A percentile compares a stretch with the other conserved stretches of the same genome.
Evolutionary conservation across 2,888 invertebrate genomes (phyloP).

Genomic region (Adelognathus sp.): DNA sequence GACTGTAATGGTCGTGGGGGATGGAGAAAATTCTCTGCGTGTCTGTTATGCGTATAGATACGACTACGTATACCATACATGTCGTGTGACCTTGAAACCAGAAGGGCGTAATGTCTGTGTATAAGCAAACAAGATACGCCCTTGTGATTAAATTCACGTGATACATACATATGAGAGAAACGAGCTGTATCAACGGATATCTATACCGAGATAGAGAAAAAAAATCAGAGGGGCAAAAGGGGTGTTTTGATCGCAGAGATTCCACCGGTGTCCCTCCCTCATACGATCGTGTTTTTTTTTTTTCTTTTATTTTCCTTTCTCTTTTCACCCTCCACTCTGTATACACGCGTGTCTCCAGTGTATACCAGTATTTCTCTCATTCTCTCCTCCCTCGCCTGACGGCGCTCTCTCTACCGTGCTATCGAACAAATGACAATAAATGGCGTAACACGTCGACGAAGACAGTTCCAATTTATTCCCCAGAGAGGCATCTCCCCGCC

Average conservation of each 20-base stretch:
- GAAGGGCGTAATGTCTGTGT: not conserved
- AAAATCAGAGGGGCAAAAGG: slow-evolving; percentile 12
- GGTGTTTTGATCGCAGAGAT: slow-evolving; percentile 47
- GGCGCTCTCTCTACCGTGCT: slow-evolving; percentile 50
- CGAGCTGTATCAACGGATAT: slow-evolving; percentile 1
- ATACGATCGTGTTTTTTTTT: slow-evolving; percentile 1
- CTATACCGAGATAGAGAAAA: slow-evolving; percentile 6
- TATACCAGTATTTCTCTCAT: not conserved
- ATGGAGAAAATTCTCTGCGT: slow-evolving; percentile 6
- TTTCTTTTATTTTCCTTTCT: not conserved
- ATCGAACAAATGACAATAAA: slow-evolving; percentile 78
- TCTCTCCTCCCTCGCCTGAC: not conserved
- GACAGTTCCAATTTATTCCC: slow-evolving; percentile 78
- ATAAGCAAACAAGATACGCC: too few relatives aligned
- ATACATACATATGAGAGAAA: too few relatives aligned
- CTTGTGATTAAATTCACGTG: too few relatives aligned
- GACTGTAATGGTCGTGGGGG: slow-evolving; percentile 16
- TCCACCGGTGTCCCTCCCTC: slow-evolving; percentile 1
- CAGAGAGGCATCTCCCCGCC: slow-evolving; percentile 40
- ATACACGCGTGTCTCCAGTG: not conserved
- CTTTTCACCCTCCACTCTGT: not conserved
- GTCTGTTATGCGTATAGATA: slow-evolving; percentile 24
- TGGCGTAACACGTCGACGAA: slow-evolving; percentile 71
- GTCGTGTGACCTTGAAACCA: too few relatives aligned
- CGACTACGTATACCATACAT: slow-evolving; percentile 17